Evolutionary conservation across 2,888 invertebrate species (phyloP).

Genomic region (Rhogogaster chlorosoma): DNA sequence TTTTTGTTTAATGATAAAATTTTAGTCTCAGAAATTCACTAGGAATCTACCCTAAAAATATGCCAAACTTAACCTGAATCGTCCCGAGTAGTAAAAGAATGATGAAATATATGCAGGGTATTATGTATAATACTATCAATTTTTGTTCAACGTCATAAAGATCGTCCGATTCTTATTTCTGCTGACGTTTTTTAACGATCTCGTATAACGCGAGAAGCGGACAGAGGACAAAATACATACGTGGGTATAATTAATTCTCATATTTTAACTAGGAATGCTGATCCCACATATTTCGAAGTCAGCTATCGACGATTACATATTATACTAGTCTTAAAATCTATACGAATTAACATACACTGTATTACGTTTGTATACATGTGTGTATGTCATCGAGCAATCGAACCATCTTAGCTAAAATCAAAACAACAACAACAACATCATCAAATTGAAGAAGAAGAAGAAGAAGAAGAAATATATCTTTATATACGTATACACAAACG

Average conservation of each 20-base stretch:
- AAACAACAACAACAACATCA: background rate
- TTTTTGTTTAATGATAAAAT: background rate
- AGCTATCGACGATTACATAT: background rate
- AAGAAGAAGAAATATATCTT: no score
- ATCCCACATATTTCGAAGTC: background rate
- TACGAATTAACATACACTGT: background rate
- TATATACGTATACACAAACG: background rate
- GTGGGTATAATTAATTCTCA: background rate
- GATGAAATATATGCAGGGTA: background rate
- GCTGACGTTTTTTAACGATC: background rate
- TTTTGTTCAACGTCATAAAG: background rate
- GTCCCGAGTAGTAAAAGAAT: background rate
- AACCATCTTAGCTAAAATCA: background rate
- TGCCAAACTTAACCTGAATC: no score
- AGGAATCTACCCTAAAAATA: no score
- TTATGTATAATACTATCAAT: no score
- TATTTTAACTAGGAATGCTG: background rate
- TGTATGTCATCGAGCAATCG: background rate
- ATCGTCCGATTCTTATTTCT: background rate
- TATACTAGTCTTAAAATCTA: background rate
- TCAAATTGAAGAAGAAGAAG: background rate
- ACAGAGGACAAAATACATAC: background rate
- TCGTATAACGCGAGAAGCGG: background rate
- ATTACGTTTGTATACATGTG: background rate
- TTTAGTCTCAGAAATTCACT: no score